Conservation (phyloP, 1,140 invertebrate genomes). For the Cyclina sinensis region DNA sequence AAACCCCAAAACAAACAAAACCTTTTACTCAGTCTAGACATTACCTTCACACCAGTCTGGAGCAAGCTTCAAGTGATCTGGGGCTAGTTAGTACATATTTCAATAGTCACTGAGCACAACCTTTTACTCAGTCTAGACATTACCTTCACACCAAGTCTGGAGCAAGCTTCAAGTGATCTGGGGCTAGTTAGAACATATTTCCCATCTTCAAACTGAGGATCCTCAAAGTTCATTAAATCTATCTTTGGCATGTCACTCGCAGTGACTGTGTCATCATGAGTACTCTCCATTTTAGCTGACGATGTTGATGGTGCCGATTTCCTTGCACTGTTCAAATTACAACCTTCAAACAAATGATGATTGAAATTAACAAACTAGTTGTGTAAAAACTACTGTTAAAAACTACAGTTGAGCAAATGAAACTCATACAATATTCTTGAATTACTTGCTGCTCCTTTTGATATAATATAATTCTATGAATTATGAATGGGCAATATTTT, state of each 20-base stretch:
- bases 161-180: slow-evolving; percentile 88
- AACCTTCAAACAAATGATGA: slow-evolving; percentile 10
- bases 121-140: background rate
- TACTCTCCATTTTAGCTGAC: background rate
- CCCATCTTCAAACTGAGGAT: slow-evolving; percentile 85
- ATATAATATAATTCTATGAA: background rate
- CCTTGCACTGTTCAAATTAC: slow-evolving; percentile 33
- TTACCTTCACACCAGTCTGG: slow-evolving; percentile 87
- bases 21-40: no score
- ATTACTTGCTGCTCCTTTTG: no score
- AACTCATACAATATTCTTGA: background rate
- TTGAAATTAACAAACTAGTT: background rate
- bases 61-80: slow-evolving; percentile 88
- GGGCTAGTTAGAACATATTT: slow-evolving; percentile 89
- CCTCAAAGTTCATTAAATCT: slow-evolving; percentile 88
- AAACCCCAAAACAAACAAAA: no score
- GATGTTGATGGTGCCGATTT: background rate
- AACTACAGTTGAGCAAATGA: background rate
- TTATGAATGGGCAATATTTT: background rate
- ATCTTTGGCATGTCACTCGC: slow-evolving; percentile 70
- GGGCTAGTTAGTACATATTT: slow-evolving; percentile 89
- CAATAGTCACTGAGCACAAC: no score
- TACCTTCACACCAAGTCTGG: slow-evolving; percentile 87
- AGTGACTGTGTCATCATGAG: background rate
- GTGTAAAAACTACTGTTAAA: background rate